Percentiles rank a stretch among this genome's conserved stretches.
These are phyloP conservation scores for Tanytarsus gracilentus DNA, from an alignment of 2,888 invertebrate species.

Conservation along the genomic window DNA sequence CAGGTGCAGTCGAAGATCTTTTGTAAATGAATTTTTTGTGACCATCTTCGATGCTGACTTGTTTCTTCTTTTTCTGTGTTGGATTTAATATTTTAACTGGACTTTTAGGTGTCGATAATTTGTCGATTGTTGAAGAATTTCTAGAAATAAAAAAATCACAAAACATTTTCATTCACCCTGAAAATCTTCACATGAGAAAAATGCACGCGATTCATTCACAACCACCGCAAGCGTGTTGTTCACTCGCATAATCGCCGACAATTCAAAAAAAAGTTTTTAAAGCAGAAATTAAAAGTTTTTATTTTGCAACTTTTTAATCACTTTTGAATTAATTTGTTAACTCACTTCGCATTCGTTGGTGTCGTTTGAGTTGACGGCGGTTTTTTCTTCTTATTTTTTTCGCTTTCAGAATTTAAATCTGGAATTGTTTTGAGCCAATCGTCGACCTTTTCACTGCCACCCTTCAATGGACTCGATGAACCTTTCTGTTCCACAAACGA, in stretches of 20 bases:
- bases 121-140: no score
- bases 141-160: no score
- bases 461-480: background rate
- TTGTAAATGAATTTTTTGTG: no score
- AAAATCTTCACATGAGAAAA: no score
- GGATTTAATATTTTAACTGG: background rate
- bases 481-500: slow-evolving; percentile 9
- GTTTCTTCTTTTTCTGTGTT: background rate
- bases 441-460: background rate
- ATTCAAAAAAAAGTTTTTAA: no score
- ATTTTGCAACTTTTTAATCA: no score
- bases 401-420: background rate
- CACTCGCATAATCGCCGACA: no score
- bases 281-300: no score
- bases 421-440: slow-evolving; percentile 8
- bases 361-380: background rate
- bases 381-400: background rate
- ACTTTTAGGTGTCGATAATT: no score
- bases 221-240: no score
- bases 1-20: background rate
- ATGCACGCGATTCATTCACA: no score
- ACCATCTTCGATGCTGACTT: background rate
- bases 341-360: background rate
- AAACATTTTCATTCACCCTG: no score
- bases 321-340: background rate